Percentiles rank a stretch among this genome's conserved stretches.
Evolutionary conservation across 2,888 invertebrate genomes (phyloP).

Genomic region (Eilema depressum): DNA sequence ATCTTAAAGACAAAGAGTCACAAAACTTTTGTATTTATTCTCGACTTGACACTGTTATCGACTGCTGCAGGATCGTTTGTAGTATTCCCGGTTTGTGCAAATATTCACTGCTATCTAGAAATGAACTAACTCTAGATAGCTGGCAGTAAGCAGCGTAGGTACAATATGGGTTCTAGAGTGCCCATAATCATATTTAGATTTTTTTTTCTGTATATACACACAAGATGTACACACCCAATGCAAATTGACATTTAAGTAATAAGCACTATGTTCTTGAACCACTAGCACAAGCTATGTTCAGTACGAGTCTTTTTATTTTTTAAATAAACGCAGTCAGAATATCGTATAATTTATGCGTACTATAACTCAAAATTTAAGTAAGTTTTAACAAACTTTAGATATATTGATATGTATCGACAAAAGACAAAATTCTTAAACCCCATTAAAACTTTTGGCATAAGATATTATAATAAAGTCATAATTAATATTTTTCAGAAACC

Average conservation of each 20-base stretch:
- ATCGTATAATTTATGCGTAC: neutral
- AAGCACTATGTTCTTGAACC: neutral
- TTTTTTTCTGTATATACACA: no score
- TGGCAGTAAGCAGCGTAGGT: no score
- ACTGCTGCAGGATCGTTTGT: no score
- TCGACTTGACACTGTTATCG: no score
- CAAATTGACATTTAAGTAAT: neutral
- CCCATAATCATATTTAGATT: no score
- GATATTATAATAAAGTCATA: neutral
- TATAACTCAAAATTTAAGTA: neutral
- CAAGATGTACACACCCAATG: neutral
- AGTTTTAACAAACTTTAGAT: neutral
- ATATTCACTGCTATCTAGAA: no score
- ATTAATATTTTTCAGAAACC: slow-evolving; percentile 19
- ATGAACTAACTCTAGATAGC: no score
- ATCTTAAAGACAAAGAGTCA: neutral
- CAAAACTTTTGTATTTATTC: neutral
- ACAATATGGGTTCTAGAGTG: no score
- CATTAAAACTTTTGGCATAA: neutral
- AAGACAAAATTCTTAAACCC: neutral
- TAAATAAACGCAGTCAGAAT: neutral
- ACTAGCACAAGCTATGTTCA: neutral
- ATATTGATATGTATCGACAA: neutral
- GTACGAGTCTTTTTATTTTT: neutral
- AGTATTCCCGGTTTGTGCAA: no score